phyloP scores from a whole-genome alignment of 2,113 vertebrate genomes.

The Poecile atricapillus region DNA sequence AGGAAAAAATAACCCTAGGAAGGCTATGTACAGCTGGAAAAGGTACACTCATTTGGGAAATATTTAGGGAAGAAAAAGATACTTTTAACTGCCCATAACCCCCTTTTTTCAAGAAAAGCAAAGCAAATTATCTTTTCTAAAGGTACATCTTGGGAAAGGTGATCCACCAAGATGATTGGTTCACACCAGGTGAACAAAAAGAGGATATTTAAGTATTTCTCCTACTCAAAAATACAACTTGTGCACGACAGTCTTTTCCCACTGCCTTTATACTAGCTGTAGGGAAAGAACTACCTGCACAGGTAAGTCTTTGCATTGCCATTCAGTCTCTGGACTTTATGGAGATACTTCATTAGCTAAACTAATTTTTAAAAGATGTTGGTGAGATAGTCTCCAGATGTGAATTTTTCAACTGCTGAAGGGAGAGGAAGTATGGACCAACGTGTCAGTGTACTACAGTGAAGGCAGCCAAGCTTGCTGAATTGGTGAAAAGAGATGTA shows the following conservation, averaged over 20 bases:
- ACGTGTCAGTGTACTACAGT: accelerated
- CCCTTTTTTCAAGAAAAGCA: neutral
- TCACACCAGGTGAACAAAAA: neutral
- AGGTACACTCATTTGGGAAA: neutral
- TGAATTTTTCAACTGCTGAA: neutral
- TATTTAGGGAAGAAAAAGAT: neutral
- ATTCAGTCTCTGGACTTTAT: neutral
- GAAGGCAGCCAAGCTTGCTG: neutral
- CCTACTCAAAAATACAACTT: neutral
- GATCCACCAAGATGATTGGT: too few relatives aligned
- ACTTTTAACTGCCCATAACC: neutral
- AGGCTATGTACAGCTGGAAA: neutral
- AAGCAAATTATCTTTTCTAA: neutral
- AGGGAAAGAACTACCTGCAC: neutral
- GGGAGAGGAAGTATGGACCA: neutral
- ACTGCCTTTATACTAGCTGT: neutral
- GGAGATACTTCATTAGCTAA: neutral
- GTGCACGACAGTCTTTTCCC: neutral
- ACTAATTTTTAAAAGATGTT: neutral
- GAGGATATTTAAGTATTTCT: neutral
- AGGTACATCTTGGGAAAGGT: neutral
- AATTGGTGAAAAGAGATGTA: neutral
- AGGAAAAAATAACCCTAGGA: neutral
- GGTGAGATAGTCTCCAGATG: neutral
- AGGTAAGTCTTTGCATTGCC: neutral